phyloP scores from a whole-genome alignment of 37 sponge, comb jelly and placozoan species.

The Aplysina aerophoba region DNA sequence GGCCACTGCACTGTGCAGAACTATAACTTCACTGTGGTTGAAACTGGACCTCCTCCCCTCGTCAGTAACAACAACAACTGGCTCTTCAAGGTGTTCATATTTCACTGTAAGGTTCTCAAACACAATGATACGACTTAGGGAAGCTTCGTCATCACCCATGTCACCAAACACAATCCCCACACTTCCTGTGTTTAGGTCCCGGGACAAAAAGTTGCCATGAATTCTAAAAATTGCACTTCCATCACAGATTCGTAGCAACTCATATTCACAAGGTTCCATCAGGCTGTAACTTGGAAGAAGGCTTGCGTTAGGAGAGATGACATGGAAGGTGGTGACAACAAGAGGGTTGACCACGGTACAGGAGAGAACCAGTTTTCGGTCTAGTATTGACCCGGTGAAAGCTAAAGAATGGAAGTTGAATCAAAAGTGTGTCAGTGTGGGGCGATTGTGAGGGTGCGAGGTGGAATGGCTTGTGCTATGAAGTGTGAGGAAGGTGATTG shows the following conservation, averaged over 20 bases:
- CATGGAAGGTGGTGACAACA: background rate
- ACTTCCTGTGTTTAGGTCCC: conserved; percentile 27
- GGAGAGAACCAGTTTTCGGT: background rate
- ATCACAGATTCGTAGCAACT: conserved; percentile 28
- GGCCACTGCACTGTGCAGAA: background rate
- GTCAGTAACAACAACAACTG: too few species aligned
- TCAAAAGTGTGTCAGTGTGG: too few species aligned
- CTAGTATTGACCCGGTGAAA: background rate
- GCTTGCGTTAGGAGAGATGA: too few species aligned
- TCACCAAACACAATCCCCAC: conserved; percentile 32
- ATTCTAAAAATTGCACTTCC: conserved; percentile 22
- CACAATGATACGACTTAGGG: background rate
- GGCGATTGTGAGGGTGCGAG: too few species aligned
- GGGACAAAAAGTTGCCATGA: conserved; percentile 49
- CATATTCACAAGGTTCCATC: conserved; percentile 56
- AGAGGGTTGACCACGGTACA: conserved; percentile 15
- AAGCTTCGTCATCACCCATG: background rate
- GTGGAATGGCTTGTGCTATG: too few species aligned
- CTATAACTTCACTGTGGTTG: background rate
- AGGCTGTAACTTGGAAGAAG: conserved; percentile 26
- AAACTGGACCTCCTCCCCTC: background rate
- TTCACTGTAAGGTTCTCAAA: background rate
- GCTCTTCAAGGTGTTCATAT: background rate
- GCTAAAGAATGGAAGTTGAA: background rate
- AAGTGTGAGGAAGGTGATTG: background rate